Base-by-base conservation (phyloP, 2,888 invertebrate species). In the Elgonia sp. region DNA sequence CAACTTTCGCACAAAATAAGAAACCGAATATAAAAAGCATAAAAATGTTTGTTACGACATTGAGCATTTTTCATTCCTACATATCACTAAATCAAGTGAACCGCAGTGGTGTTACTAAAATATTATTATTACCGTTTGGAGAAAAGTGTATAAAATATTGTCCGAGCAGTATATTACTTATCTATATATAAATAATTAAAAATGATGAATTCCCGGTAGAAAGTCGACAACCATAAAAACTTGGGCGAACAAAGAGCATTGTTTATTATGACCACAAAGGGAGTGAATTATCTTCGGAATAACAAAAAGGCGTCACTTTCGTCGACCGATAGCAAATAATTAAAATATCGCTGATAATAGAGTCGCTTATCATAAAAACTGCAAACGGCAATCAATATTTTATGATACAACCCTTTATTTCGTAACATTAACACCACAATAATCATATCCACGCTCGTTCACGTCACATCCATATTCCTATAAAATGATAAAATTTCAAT, bases 131-230 rank as follows among this genome's bases (percentile, higher is more conserved):
- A 37, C 46, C 39, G 50, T 63, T 76, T 76, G 50, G 50, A 50
- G 63, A 63, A 76, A 76, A 53, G 65, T 65, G 39, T 46, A 12
- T 62, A 63, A 86, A 83, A 85, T 57, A 46, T 50, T 69, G 60
- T 69, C 40, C 63, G 70, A 70, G 63, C 39, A 79, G 65, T 62
- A 75, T 70, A 75, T 83, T 83, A 79, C 73, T 75, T 80, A 85
- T 76, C 62, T 81, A 87, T 86, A 87, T 86, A 80, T 84, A 89
- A 79, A 87, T 86, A 85, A 89, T 89, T 89, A 88, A 89, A 89
- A 81, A 87, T 88, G 84, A 86, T 86, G 63, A 80, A 86, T 76
- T 42, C 29, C n/a, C 81, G 75, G 21, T 69, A 21, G 81, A 86
- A 81, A 81, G 67, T 79, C 55, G 55, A 65, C 60, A 62, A 69